Evolutionary conservation across 2,113 vertebrate genomes (phyloP), one percentile per base, ranked within the genome.

Genomic region (Dolichotis patagonum): DNA sequence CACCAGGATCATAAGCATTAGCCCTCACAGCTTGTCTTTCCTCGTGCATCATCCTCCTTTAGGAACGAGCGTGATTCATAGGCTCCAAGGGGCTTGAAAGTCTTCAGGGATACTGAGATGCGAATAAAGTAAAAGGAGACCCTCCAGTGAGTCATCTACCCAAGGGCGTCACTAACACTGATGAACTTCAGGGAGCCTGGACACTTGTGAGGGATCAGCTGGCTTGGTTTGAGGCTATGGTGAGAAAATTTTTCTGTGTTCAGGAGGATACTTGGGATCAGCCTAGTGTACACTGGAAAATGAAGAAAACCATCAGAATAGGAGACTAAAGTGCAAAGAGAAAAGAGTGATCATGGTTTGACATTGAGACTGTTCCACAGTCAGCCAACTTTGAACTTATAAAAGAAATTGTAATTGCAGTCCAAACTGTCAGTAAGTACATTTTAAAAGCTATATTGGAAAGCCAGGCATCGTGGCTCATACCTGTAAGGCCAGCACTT

Each of bases 391-490:
- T 17, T 46, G 26, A 43, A 56, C 65, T 56, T n/a, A 32, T 58
- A 71, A 75, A 85, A 77, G 67, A 77, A 71, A 41, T 38, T 62
- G 32, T 88, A 4, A 80, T 69, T 77, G 58, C 7, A 93, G 65
- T 13, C 24, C 60, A 84, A n/a, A 58, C 26, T 67, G 69, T 52
- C 88, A 63, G 2, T 67, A 56, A 62, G 19, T 16, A 67, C n/a
- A 12, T 78, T 92, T 88, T 67, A 54, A 85, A 85, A 96, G 38
- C 49, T 52, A 52, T 52, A 11, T 52, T 52, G 49, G 49, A 52
- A 52, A 52, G 49, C 49, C 49, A 52, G 49, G 49, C 49, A 52
- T 52, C 7, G 49, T 52, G 49, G 49, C 49, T 52, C 49, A 52
- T 52, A 9, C 49, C 49, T 52, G 49, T 52, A 52, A 52, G 10